Evolutionary conservation across 2,888 invertebrate species (phyloP).

Genomic region (Tachina lurida): DNA sequence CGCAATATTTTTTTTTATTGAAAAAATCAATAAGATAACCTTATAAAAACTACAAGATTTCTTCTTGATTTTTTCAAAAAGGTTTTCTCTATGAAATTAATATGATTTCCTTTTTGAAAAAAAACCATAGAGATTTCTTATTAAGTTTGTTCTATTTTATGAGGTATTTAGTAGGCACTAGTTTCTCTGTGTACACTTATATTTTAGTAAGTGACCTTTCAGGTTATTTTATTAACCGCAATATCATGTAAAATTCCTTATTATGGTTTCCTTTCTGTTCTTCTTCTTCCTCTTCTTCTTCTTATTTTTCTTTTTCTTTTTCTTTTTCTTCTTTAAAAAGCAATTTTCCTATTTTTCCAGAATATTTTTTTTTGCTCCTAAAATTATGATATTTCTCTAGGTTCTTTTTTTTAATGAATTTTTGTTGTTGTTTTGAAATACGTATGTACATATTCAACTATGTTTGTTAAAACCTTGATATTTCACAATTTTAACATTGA

Average conservation of each 20-base stretch:
- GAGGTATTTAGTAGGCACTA: too few species aligned
- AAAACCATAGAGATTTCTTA: too few species aligned
- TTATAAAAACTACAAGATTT: too few species aligned
- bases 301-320: neutral
- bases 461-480: constrained; percentile 48
- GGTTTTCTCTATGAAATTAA: too few species aligned
- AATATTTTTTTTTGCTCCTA: constrained; percentile 7
- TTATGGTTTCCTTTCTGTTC: neutral
- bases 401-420: neutral
- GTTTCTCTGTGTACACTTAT: too few species aligned
- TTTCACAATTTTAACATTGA: constrained; percentile 61
- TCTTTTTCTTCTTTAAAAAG: neutral
- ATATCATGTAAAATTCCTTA: neutral
- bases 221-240: neutral
- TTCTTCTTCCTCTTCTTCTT: neutral
- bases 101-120: too few species aligned
- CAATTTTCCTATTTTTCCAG: neutral
- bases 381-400: constrained; percentile 31
- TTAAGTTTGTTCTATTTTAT: too few species aligned
- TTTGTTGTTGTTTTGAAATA: constrained; percentile 30
- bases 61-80: too few species aligned
- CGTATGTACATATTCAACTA: constrained; percentile 32
- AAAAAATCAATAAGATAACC: too few species aligned
- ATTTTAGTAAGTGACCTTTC: too few species aligned
- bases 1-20: too few species aligned